A percentile compares a stretch with the other conserved stretches of the same genome.
Evolutionary conservation across 2,888 invertebrate genomes (phyloP).

Genomic region (Mermis nigrescens): DNA sequence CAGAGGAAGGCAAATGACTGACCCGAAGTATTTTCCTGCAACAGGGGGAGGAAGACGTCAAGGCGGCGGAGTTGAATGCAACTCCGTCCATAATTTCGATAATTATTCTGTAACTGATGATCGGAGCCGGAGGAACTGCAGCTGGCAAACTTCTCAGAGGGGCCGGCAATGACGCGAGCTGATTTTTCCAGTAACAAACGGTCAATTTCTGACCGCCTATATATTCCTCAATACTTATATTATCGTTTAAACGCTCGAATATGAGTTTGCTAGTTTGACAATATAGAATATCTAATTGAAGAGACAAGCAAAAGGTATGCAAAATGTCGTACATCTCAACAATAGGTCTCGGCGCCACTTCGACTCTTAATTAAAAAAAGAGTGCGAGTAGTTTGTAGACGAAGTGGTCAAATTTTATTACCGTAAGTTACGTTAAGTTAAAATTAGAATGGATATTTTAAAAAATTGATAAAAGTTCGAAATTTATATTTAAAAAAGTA

Average conservation of each 20-base stretch:
- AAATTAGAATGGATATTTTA: no score
- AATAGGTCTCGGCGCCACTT: conserved; percentile 15
- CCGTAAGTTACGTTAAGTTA: no score
- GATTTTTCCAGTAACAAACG: conserved; percentile 79
- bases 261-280: conserved; percentile 47
- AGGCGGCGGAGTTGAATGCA: not conserved
- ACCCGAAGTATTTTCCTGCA: not conserved
- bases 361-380: not conserved
- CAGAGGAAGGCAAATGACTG: not conserved
- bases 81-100: not conserved
- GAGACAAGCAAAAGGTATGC: conserved; percentile 63
- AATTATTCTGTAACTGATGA: conserved; percentile 7
- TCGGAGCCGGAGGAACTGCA: not conserved
- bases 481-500: no score
- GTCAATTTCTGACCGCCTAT: conserved; percentile 65
- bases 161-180: conserved; percentile 1
- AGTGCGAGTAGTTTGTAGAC: not conserved
- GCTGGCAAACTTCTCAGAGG: not conserved
- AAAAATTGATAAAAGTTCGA: no score
- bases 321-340: conserved; percentile 24
- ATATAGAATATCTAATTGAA: conserved; percentile 61
- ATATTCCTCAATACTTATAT: conserved; percentile 51
- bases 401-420: no score
- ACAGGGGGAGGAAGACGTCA: no score
- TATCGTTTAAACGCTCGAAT: conserved; percentile 58